These are phyloP conservation scores for Pocota personata DNA, from an alignment of 2,888 invertebrate species.

Conservation along the genomic window DNA sequence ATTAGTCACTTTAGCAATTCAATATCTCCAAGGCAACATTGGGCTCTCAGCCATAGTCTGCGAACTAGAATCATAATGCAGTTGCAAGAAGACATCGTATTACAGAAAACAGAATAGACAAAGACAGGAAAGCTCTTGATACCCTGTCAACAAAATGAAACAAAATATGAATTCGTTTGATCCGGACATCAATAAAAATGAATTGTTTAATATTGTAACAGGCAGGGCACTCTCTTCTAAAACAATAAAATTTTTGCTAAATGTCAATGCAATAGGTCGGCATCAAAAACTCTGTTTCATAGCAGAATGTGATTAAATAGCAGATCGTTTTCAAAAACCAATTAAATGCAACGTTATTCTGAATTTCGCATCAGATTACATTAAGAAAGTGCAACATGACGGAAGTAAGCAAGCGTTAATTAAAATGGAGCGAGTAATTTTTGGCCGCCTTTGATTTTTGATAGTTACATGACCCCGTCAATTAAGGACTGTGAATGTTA, in stretches of 20 bases:
- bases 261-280: not conserved
- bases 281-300: not conserved
- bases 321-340: not conserved
- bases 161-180: conserved; percentile 17
- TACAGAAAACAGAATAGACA: not conserved
- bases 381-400: too few relatives aligned
- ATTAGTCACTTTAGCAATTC: conserved; percentile 22
- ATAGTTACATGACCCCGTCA: too few relatives aligned
- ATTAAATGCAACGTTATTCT: too few relatives aligned
- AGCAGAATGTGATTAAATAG: not conserved
- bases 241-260: conserved; percentile 9
- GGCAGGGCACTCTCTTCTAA: too few relatives aligned
- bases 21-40: conserved; percentile 25
- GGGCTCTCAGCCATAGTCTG: conserved; percentile 17
- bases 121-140: conserved; percentile 8
- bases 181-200: too few relatives aligned
- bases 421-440: too few relatives aligned
- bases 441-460: too few relatives aligned
- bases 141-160: not conserved
- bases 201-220: too few relatives aligned
- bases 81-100: conserved; percentile 9
- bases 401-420: too few relatives aligned
- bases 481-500: too few relatives aligned
- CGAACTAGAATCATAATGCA: too few relatives aligned
- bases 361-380: too few relatives aligned